These are phyloP conservation scores for Sebastes umbrosus DNA, from an alignment of 2,797 vertebrate species.

Conservation along the genomic window DNA sequence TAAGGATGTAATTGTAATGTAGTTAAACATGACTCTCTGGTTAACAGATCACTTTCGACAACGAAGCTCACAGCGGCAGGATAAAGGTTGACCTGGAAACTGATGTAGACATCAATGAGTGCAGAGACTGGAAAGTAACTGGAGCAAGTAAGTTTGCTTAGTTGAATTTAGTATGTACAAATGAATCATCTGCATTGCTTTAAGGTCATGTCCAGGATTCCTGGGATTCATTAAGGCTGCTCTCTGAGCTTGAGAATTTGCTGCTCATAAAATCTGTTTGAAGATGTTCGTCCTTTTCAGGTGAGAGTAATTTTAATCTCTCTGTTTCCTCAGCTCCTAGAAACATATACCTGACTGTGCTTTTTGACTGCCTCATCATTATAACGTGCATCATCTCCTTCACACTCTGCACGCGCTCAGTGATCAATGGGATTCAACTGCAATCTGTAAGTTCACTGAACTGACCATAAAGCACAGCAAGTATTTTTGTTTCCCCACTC, in stretches of 20 bases:
- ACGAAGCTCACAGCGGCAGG: conserved; percentile 92
- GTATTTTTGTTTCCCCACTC: not conserved
- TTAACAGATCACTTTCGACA: conserved; percentile 90
- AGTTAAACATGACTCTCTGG: not conserved
- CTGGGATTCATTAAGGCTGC: not conserved
- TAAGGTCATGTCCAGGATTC: not conserved
- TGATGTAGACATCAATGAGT: conserved; percentile 83
- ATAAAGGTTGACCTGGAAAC: conserved; percentile 91
- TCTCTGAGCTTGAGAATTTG: not conserved
- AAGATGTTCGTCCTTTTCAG: not conserved
- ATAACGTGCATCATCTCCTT: conserved; percentile 87
- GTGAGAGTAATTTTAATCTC: not conserved
- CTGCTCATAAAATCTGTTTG: not conserved
- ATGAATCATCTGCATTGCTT: not conserved
- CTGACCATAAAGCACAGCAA: not conserved
- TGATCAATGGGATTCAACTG: conserved; percentile 87
- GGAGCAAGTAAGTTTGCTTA: conserved; percentile 86
- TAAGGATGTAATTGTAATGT: not conserved
- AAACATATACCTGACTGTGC: conserved; percentile 89
- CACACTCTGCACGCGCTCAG: conserved; percentile 89
- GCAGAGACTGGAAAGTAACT: conserved; percentile 85
- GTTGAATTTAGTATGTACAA: not conserved
- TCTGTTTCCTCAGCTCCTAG: conserved; percentile 78
- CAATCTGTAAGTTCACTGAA: conserved; percentile 83
- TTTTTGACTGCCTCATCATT: conserved; percentile 91